These are phyloP conservation scores for Trididemnum clinides DNA, from an alignment of 23 tunicate species.

Conservation along the genomic window DNA sequence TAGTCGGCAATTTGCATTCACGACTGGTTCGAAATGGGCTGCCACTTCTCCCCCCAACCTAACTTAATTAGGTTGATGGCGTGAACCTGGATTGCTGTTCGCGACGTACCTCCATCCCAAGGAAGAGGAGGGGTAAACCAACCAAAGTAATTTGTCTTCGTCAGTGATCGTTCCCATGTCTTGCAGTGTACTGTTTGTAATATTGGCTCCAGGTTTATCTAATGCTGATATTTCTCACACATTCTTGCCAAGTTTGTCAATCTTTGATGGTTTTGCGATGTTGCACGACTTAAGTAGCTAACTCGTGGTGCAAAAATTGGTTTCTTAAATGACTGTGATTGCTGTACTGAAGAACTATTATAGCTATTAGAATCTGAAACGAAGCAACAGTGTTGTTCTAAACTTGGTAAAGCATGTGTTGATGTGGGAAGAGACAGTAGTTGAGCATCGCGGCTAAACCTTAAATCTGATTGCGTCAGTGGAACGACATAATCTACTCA, in stretches of 20 bases:
- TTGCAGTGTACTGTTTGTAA: slow-evolving; percentile 40
- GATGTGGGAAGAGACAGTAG: not conserved
- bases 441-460: not conserved
- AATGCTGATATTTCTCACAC: slow-evolving; percentile 36
- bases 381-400: not conserved
- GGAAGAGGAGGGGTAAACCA: no score
- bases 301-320: not conserved
- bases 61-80: no score
- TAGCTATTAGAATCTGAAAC: not conserved
- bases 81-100: no score
- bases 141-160: no score
- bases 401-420: not conserved
- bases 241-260: slow-evolving; percentile 34
- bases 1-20: no score
- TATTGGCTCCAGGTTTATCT: slow-evolving; percentile 36
- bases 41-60: no score
- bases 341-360: slow-evolving; percentile 1
- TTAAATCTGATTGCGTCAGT: not conserved
- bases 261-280: slow-evolving; percentile 13
- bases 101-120: no score
- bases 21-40: no score
- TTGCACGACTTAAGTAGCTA: not conserved
- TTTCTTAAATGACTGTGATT: not conserved
- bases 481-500: slow-evolving; percentile 1
- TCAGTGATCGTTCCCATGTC: slow-evolving; percentile 24